Conservation (phyloP, 2,113 vertebrate species). For the Ptilorrhoa leucosticta region DNA sequence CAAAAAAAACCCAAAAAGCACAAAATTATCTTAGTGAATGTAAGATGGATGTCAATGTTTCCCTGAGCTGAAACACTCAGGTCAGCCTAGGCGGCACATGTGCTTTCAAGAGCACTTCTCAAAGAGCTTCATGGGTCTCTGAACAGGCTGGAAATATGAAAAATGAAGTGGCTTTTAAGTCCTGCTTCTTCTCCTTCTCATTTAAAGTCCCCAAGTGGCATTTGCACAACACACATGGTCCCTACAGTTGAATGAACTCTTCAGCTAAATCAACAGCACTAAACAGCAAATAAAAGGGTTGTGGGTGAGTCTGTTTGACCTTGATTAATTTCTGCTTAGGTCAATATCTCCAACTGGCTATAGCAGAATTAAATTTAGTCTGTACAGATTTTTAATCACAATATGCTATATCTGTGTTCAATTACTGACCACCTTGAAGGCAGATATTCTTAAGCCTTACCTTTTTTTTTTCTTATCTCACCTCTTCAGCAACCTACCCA, state of each 20-base stretch:
- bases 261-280: neutral
- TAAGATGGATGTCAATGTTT: neutral
- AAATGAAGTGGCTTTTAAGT: neutral
- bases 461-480: neutral
- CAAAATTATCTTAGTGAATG: neutral
- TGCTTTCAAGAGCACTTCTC: neutral
- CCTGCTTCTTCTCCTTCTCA: neutral
- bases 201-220: neutral
- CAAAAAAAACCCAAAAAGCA: neutral
- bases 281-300: neutral
- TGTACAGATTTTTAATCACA: neutral
- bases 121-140: neutral
- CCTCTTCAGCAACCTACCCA: neutral
- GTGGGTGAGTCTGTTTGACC: neutral
- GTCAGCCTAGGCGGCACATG: neutral
- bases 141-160: neutral
- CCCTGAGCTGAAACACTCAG: neutral
- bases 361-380: neutral
- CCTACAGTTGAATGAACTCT: neutral
- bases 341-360: neutral
- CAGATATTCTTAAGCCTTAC: neutral
- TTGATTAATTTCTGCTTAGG: neutral
- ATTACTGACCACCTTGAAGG: neutral
- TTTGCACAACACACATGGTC: neutral
- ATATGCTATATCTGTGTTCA: neutral